Percentiles rank a stretch among this genome's conserved stretches.
Evolutionary conservation across 2,888 invertebrate genomes (phyloP).

Genomic region (Melanostoma scalare): DNA sequence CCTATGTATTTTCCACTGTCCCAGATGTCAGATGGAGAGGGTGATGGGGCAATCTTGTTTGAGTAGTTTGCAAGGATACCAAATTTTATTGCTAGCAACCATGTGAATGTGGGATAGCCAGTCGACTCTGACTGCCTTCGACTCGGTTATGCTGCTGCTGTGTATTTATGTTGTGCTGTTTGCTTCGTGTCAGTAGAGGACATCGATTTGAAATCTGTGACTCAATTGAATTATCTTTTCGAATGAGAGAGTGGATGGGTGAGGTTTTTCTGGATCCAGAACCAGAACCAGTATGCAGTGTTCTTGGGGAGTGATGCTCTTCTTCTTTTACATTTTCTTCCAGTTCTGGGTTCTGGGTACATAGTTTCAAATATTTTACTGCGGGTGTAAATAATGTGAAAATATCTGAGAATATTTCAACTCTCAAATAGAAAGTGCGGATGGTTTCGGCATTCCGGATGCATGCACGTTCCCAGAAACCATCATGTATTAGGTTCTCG

Average conservation of each 20-base stretch:
- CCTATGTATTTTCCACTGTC: background rate
- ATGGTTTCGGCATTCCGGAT: constrained; percentile 49
- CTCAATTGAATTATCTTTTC: constrained; percentile 70
- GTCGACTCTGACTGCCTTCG: constrained; percentile 4
- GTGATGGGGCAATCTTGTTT: constrained; percentile 65
- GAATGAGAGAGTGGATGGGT: constrained; percentile 45
- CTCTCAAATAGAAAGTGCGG: background rate
- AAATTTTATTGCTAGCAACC: constrained; percentile 59
- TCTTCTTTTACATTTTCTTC: constrained; percentile 24
- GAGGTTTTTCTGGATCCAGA: background rate
- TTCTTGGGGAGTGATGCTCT: constrained; percentile 1
- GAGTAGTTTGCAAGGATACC: constrained; percentile 70
- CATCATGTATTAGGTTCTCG: constrained; percentile 40
- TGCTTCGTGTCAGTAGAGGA: constrained; percentile 32
- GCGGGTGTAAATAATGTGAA: constrained; percentile 72
- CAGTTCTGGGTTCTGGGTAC: constrained; percentile 33
- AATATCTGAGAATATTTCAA: constrained; percentile 63
- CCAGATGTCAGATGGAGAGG: constrained; percentile 20
- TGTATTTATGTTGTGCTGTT: constrained; percentile 34
- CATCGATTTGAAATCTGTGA: constrained; percentile 71
- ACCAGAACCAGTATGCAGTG: background rate
- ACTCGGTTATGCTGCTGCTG: constrained; percentile 13
- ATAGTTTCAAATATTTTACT: constrained; percentile 73
- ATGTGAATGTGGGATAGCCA: constrained; percentile 30
- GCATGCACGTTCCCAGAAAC: constrained; percentile 68